Evolutionary conservation across 2,113 vertebrate genomes (phyloP), one percentile per base, ranked within the genome.

Genomic region (Emydura subglobosa): DNA sequence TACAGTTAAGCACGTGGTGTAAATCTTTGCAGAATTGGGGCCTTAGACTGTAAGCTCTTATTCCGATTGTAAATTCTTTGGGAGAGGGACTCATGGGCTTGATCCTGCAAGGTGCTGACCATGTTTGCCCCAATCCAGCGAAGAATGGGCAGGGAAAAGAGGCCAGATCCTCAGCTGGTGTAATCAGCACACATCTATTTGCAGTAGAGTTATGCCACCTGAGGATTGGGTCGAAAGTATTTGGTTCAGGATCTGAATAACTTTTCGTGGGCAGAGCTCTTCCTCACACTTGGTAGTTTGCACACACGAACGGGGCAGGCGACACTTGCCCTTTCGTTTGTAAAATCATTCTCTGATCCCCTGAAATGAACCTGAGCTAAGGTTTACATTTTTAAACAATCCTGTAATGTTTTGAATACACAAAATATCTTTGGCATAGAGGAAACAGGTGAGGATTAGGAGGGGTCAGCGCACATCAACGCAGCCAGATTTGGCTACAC

Each of bases 271-370:
- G 4, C 34, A 83, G 72, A 96, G 53, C 72, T 74, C 7, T 90
- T 83, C 49, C 50, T 83, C 81, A 39, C 29, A 47, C 25, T 59
- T 91, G 79, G 76, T 47, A 80, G 10, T 4, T 29, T n/a, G 2
- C 83, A 54, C 0, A 0, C 55, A 79, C 55, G 80, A 91, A 74
- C 19, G 85, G 88, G 54, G 7, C 39, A 94, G 61, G 34, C n/a
- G 89, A 29, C 44, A 82, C 5, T 88, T 94, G 53, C 27, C 50
- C 61, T 91, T 95, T 95, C 31, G 87, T 50, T 34, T 90, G 57
- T 29, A 84, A 42, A 82, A 86, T 90, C n/a, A 79, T 72, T 79
- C 29, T 90, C 91, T 57, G 50, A 65, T 10, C 90, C 47, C 68
- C 42, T 42, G 76, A 89, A 86, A 82, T 79, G 94, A 90, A 82